Conservation (phyloP, 2,888 invertebrate genomes). For the Mayetiola destructor region DNA sequence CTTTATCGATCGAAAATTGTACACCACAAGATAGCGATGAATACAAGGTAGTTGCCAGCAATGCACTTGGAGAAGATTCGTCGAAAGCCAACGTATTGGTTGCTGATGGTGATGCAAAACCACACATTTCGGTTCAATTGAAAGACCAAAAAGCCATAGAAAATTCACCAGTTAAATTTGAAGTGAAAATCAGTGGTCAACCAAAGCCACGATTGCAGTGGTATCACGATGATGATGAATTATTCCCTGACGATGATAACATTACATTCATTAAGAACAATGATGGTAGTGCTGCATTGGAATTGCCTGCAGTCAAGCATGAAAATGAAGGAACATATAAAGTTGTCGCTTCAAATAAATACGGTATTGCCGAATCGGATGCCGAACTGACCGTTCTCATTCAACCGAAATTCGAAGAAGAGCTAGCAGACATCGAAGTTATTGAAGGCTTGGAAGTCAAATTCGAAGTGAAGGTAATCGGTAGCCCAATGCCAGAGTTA, state of each 20-base stretch:
- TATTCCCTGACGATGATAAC: constrained; percentile 66
- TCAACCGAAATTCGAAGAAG: constrained; percentile 7
- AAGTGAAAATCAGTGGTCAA: constrained; percentile 63
- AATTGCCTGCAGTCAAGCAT: constrained; percentile 50
- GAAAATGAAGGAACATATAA: constrained; percentile 60
- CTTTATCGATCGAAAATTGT: constrained; percentile 62
- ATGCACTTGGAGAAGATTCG: constrained; percentile 67
- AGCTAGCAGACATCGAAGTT: constrained; percentile 72
- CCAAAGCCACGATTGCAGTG: constrained; percentile 75
- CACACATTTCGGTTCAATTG: constrained; percentile 56
- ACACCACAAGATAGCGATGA: constrained; percentile 77
- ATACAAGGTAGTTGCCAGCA: constrained; percentile 78
- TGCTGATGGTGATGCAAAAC: constrained; percentile 67
- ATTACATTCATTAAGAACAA: not conserved
- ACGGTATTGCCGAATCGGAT: constrained; percentile 77
- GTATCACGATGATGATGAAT: constrained; percentile 67
- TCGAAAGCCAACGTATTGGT: constrained; percentile 75
- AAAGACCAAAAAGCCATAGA: constrained; percentile 48
- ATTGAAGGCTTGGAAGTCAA: constrained; percentile 78
- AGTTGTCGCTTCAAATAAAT: constrained; percentile 64
- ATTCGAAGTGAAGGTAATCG: constrained; percentile 83
- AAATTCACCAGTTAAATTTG: constrained; percentile 66
- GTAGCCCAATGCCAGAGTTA: constrained; percentile 43
- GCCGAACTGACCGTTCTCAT: constrained; percentile 25
- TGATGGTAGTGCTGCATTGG: constrained; percentile 44